These are phyloP conservation scores for Parauchenoglanis punctatus DNA, from an alignment of 2,797 vertebrate genomes.

Conservation along the genomic window DNA sequence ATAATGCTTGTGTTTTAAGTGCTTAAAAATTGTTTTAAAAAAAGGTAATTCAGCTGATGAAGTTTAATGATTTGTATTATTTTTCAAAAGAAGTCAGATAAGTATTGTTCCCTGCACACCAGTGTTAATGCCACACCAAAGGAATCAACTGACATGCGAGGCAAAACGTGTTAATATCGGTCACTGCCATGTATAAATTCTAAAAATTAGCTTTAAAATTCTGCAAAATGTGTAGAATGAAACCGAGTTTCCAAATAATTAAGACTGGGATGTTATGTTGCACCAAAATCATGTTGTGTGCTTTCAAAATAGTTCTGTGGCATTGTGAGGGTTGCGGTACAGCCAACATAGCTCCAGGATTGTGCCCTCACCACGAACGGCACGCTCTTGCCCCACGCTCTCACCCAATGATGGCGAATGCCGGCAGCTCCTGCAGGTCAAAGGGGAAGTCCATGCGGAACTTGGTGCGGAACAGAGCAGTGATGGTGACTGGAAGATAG, in stretches of 20 bases:
- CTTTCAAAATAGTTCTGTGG: slow-evolving; percentile 12
- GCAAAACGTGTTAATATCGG: slow-evolving; percentile 6
- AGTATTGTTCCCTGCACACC: neutral
- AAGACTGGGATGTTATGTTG: neutral
- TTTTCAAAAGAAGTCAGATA: neutral
- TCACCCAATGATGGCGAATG: slow-evolving; percentile 88
- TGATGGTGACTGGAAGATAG: slow-evolving; percentile 81
- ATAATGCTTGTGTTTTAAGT: neutral
- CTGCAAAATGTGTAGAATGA: neutral
- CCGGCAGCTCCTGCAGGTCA: slow-evolving; percentile 87
- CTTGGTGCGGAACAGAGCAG: slow-evolving; percentile 88
- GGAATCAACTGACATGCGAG: neutral
- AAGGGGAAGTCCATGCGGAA: slow-evolving; percentile 91
- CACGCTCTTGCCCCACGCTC: slow-evolving; percentile 44
- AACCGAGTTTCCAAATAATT: neutral
- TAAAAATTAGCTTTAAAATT: neutral
- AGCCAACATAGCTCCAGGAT: slow-evolving; percentile 42
- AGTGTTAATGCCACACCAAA: slow-evolving; percentile 7
- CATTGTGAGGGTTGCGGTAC: slow-evolving; percentile 2
- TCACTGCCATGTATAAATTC: neutral
- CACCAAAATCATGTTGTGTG: slow-evolving; percentile 9
- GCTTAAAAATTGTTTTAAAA: neutral
- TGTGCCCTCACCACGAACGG: slow-evolving; percentile 53
- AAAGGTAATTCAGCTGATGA: neutral
- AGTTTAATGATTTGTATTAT: neutral